phyloP scores from a whole-genome alignment of 2,113 vertebrate species.

The Tyrannus savana region DNA sequence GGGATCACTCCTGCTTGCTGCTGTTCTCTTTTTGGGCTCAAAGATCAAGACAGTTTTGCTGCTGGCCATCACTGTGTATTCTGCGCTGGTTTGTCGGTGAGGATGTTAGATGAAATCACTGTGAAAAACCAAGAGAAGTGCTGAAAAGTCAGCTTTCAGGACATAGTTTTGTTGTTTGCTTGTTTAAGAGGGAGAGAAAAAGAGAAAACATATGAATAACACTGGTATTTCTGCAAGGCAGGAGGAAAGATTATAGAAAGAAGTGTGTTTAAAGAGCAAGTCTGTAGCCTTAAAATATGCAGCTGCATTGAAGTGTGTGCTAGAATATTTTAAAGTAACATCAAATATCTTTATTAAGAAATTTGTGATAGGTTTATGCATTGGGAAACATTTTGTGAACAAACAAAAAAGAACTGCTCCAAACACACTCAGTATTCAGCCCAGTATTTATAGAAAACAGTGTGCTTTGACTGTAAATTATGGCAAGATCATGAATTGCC shows the following conservation, averaged over 20 bases:
- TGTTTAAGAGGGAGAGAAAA: neutral
- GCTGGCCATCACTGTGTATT: neutral
- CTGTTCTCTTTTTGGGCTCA: neutral
- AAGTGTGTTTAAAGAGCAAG: constrained; percentile 31
- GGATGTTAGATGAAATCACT: neutral
- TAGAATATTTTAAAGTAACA: constrained; percentile 73
- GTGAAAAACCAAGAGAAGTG: neutral
- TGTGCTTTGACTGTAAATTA: constrained; percentile 21
- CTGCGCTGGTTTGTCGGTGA: neutral
- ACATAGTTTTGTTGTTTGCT: neutral
- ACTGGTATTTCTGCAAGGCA: neutral
- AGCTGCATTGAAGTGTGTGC: constrained; percentile 50
- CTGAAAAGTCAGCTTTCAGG: neutral
- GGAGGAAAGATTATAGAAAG: neutral
- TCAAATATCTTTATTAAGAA: constrained; percentile 67
- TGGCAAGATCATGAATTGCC: neutral
- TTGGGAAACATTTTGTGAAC: constrained; percentile 23
- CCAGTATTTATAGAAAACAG: neutral
- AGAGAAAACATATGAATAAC: neutral
- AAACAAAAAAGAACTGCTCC: neutral
- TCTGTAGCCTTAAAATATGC: constrained; percentile 64
- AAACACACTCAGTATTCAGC: constrained; percentile 21
- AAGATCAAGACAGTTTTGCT: neutral
- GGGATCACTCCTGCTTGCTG: neutral
- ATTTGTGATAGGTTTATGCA: constrained; percentile 52